These are phyloP conservation scores for Agapornis roseicollis DNA, from an alignment of 2,113 vertebrate genomes.

Conservation along the genomic window DNA sequence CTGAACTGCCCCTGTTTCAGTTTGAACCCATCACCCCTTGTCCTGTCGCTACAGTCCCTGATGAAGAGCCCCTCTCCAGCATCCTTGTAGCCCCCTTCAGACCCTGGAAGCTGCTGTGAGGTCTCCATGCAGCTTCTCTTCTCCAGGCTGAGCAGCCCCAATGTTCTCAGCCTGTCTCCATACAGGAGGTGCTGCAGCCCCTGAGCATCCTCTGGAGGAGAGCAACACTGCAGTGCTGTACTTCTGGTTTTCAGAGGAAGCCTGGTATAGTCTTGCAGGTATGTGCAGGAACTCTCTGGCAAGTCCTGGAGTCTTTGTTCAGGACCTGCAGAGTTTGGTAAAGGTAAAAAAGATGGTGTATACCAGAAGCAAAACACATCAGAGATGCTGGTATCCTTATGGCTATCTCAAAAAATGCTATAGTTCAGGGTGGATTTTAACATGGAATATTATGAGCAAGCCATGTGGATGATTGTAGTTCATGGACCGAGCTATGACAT, in stretches of 20 bases:
- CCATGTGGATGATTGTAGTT: background rate
- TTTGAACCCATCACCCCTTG: too few species aligned
- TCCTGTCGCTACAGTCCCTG: too few species aligned
- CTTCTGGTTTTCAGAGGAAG: background rate
- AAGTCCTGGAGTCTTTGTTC: background rate
- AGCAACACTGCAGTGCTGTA: background rate
- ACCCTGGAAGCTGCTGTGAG: too few species aligned
- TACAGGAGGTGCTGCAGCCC: background rate
- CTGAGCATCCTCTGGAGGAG: background rate
- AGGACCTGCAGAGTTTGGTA: background rate
- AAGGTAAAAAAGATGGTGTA: background rate
- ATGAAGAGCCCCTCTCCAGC: too few species aligned
- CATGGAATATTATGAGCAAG: background rate
- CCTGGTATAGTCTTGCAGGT: background rate
- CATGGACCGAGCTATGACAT: background rate
- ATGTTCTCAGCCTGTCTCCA: background rate
- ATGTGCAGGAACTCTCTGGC: background rate
- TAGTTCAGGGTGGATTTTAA: background rate
- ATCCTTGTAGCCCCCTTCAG: too few species aligned
- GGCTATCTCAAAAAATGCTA: background rate
- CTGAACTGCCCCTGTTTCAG: too few species aligned
- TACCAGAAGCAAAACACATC: background rate
- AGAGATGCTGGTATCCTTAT: background rate
- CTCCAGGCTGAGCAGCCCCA: background rate
- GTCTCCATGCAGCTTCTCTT: background rate